Conservation (phyloP, 1,140 invertebrate genomes). For the Lordiphosa clarofinis region DNA sequence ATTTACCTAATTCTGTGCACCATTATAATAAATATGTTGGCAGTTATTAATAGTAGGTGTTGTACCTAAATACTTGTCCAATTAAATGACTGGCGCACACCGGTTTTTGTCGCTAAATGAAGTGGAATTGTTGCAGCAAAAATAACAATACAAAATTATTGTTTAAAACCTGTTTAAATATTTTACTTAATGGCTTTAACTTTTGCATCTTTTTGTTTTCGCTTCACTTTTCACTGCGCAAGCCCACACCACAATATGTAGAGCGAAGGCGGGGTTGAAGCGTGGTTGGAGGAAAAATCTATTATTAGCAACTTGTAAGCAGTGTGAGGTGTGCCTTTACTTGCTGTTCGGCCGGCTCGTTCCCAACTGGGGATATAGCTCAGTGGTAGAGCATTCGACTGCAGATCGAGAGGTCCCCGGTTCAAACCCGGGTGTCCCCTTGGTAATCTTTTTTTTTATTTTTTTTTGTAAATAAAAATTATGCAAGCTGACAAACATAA, state of each 20-base stretch:
- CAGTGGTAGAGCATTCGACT: conserved; percentile 97
- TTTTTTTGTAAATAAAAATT: no score
- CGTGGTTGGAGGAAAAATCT: not conserved
- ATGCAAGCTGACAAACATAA: no score
- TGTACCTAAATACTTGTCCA: conserved; percentile 32
- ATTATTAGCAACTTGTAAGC: conserved; percentile 11
- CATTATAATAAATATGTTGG: conserved; percentile 53
- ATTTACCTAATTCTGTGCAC: conserved; percentile 35
- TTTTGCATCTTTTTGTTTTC: conserved; percentile 32
- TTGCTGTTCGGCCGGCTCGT: conserved; percentile 7
- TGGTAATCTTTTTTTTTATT: conserved; percentile 28
- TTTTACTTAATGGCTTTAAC: conserved; percentile 37
- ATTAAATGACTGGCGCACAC: conserved; percentile 44
- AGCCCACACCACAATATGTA: conserved; percentile 27
- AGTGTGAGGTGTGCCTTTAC: conserved; percentile 13
- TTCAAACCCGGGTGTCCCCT: conserved; percentile 97
- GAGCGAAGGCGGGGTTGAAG: not conserved
- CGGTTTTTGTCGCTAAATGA: conserved; percentile 52
- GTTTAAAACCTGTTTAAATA: conserved; percentile 65
- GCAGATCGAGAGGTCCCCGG: conserved; percentile 96
- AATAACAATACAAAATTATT: conserved; percentile 61
- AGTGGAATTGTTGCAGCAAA: conserved; percentile 40
- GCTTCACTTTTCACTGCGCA: conserved; percentile 43
- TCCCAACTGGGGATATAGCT: conserved; percentile 80
- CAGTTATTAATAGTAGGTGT: conserved; percentile 47